phyloP scores from a whole-genome alignment of 2,797 vertebrate species.

The Anomalospiza imberbis region DNA sequence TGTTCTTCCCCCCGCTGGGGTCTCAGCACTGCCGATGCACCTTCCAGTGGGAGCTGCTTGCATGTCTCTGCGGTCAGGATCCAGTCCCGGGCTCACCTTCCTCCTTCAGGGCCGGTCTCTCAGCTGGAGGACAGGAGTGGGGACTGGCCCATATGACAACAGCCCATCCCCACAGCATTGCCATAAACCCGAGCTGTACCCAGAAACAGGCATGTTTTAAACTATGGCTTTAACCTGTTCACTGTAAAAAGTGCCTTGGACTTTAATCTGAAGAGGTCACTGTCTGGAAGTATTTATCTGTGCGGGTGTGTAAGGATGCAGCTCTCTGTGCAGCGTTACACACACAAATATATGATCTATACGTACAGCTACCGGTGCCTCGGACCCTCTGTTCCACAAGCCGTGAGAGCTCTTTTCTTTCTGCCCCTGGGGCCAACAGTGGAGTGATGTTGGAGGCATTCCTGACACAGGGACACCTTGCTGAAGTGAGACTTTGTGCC shows the following conservation, averaged over 20 bases:
- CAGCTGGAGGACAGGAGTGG: background rate
- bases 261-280: conserved; percentile 79
- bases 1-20: background rate
- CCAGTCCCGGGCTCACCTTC: background rate
- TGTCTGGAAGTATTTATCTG: conserved; percentile 67
- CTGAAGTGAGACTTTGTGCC: background rate
- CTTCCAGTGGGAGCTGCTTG: background rate
- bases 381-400: conserved; percentile 36
- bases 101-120: background rate
- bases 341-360: conserved; percentile 67
- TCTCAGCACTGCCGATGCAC: background rate
- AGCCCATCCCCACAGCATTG: background rate
- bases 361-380: conserved; percentile 44
- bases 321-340: conserved; percentile 63
- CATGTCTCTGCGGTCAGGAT: background rate
- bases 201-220: conserved; percentile 75
- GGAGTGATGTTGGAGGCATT: fast-evolving
- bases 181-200: conserved; percentile 64
- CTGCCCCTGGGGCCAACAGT: background rate
- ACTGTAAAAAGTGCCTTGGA: conserved; percentile 84
- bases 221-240: conserved; percentile 83
- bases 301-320: conserved; percentile 68
- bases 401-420: background rate
- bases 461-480: background rate
- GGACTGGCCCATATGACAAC: background rate